These are phyloP conservation scores for Rhopalosiphum maidis DNA, from an alignment of 1,140 invertebrate species.

Conservation along the genomic window DNA sequence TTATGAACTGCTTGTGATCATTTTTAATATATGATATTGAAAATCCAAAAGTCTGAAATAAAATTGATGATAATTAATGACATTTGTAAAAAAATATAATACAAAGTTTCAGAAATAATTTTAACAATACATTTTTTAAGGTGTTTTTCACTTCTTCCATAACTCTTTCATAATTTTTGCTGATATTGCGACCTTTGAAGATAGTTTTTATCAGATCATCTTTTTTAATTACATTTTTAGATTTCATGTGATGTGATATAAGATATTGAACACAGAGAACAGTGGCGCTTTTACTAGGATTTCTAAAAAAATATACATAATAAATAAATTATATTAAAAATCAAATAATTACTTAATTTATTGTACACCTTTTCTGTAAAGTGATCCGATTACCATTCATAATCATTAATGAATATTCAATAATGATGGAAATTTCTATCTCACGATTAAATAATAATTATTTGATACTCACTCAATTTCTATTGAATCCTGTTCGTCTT, in stretches of 20 bases:
- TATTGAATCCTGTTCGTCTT: background rate
- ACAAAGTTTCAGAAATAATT: background rate
- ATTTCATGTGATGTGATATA: background rate
- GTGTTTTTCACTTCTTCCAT: slow-evolving; percentile 9
- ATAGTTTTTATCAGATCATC: slow-evolving; percentile 43
- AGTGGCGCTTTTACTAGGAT: background rate
- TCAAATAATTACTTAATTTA: background rate
- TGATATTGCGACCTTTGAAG: background rate
- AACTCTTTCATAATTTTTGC: slow-evolving; percentile 27
- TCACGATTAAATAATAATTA: background rate
- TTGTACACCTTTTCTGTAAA: background rate
- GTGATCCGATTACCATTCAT: background rate
- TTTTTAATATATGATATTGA: slow-evolving; percentile 4
- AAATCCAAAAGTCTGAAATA: slow-evolving; percentile 45
- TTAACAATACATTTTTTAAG: slow-evolving; percentile 13
- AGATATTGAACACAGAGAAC: slow-evolving; percentile 16
- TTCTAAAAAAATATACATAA: slow-evolving; percentile 11
- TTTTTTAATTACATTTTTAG: slow-evolving; percentile 1
- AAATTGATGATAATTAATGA: background rate
- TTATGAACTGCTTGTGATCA: slow-evolving; percentile 16
- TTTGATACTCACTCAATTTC: background rate
- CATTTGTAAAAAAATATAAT: background rate
- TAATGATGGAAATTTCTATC: background rate
- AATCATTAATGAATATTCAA: background rate
- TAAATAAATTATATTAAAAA: background rate